A percentile compares a stretch with the other conserved stretches of the same genome.
These are phyloP conservation scores for Amphiduros pacificus DNA, from an alignment of 2,888 invertebrate species.

Conservation along the genomic window DNA sequence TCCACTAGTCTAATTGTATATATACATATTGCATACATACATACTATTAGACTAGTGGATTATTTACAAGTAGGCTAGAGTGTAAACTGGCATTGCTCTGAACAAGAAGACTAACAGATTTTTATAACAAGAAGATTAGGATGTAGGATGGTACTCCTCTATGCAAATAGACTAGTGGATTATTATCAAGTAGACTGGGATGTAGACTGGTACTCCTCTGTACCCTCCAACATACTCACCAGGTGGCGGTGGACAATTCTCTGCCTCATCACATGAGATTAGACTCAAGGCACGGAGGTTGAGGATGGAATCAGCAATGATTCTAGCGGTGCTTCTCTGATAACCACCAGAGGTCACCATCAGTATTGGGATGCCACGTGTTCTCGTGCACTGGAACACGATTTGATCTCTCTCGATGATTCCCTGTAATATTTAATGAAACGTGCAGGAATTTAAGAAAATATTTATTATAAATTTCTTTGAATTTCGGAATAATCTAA, in stretches of 20 bases:
- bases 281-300: conserved; percentile 68
- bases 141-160: too few species aligned
- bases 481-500: conserved; percentile 76
- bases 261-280: conserved; percentile 37
- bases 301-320: conserved; percentile 82
- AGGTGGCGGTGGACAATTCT: background rate
- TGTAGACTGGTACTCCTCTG: background rate
- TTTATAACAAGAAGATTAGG: background rate
- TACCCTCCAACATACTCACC: background rate
- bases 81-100: too few species aligned
- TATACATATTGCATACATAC: too few species aligned
- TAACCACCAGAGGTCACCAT: conserved; percentile 91
- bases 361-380: conserved; percentile 73
- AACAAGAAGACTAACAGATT: too few species aligned
- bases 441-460: background rate
- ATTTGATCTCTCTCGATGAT: conserved; percentile 81
- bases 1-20: too few species aligned
- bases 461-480: conserved; percentile 63
- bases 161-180: too few species aligned
- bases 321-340: conserved; percentile 73
- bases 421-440: too few species aligned
- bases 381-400: conserved; percentile 72
- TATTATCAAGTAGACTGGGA: background rate
- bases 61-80: too few species aligned
- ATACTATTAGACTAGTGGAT: too few species aligned